phyloP scores from a whole-genome alignment of 2,113 vertebrate genomes.

The Morone saxatilis region DNA sequence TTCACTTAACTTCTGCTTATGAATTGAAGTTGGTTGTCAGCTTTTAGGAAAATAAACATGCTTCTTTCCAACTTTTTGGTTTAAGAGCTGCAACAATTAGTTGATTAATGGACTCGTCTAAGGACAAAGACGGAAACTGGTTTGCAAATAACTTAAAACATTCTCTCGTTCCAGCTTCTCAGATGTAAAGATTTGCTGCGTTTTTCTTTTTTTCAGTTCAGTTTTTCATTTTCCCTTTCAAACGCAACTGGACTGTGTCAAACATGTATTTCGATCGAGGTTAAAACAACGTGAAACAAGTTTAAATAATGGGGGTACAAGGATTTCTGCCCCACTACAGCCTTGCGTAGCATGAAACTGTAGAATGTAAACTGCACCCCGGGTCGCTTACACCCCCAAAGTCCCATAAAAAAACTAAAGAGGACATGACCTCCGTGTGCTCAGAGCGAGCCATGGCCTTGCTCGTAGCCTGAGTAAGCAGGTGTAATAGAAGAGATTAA shows the following conservation, averaged over 20 bases:
- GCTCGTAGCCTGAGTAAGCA: constrained; percentile 13
- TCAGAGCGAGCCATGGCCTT: neutral
- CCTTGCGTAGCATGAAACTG: neutral
- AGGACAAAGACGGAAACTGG: too few species aligned
- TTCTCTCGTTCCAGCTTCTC: neutral
- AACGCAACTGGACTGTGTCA: neutral
- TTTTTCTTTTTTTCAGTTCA: neutral
- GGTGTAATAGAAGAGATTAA: constrained; percentile 55
- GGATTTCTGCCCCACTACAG: neutral
- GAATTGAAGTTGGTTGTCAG: neutral
- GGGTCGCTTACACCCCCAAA: neutral
- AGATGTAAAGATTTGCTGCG: neutral
- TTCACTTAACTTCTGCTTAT: neutral
- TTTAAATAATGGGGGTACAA: neutral
- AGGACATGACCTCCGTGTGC: constrained; percentile 13
- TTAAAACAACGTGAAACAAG: neutral
- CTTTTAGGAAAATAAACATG: too few species aligned
- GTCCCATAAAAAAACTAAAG: constrained; percentile 4
- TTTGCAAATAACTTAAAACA: neutral
- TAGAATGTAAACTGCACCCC: neutral
- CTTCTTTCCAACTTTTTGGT: too few species aligned
- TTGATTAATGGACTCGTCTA: too few species aligned
- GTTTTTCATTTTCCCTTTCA: neutral
- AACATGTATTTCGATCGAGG: neutral
- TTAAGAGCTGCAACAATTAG: too few species aligned